phyloP scores from a whole-genome alignment of 2,888 invertebrate species.

The Pollenia griseotomentosa region DNA sequence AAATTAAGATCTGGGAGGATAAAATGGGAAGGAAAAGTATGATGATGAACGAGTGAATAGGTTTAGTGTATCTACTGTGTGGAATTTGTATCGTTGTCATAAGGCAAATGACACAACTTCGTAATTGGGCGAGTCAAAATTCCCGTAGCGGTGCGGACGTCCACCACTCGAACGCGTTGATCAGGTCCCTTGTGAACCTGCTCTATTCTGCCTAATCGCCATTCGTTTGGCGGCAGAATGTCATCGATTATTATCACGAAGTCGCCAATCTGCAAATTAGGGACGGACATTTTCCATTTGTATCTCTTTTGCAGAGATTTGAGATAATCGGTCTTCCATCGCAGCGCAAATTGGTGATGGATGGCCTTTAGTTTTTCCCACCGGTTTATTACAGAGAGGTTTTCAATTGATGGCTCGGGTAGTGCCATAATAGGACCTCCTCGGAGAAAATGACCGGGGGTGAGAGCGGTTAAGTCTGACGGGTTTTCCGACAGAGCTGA shows the following conservation, averaged over 20 bases:
- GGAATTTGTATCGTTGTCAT: background rate
- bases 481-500: constrained; percentile 40
- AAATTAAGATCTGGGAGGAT: too few species aligned
- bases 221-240: background rate
- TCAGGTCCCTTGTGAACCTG: background rate
- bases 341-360: too few species aligned
- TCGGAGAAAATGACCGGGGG: too few species aligned
- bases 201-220: constrained; percentile 3
- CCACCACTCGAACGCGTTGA: background rate
- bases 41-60: too few species aligned
- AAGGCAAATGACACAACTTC: background rate
- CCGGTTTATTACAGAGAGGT: background rate
- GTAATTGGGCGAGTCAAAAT: background rate
- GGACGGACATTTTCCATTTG: too few species aligned
- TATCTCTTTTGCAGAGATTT: too few species aligned
- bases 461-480: constrained; percentile 48
- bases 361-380: too few species aligned
- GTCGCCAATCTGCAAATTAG: too few species aligned
- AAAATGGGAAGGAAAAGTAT: too few species aligned
- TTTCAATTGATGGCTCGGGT: background rate
- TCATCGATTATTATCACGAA: too few species aligned
- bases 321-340: too few species aligned
- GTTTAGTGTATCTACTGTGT: too few species aligned
- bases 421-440: background rate
- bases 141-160: background rate